A percentile compares a stretch with the other conserved stretches of the same genome.
phyloP scores from a whole-genome alignment of 2,113 vertebrate genomes.

The Myiopsitta monachus region DNA sequence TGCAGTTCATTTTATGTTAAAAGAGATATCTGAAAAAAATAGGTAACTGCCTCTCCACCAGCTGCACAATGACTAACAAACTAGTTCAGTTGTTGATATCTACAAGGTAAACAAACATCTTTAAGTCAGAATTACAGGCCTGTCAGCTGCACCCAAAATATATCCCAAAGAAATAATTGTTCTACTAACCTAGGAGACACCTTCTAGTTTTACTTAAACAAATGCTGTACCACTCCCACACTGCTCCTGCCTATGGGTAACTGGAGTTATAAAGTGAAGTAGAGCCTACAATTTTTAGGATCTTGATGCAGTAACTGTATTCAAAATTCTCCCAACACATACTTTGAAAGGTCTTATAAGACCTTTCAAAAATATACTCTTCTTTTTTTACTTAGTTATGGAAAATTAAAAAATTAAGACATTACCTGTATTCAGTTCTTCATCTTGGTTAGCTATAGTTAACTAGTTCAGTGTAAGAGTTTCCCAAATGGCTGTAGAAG shows the following conservation, averaged over 20 bases:
- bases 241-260: background rate
- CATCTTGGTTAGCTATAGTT: background rate
- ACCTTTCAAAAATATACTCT: background rate
- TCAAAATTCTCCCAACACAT: background rate
- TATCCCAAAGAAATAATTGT: background rate
- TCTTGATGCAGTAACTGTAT: background rate
- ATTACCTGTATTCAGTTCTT: background rate
- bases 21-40: background rate
- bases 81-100: background rate
- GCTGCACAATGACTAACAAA: background rate
- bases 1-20: background rate
- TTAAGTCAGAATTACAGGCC: background rate
- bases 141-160: background rate
- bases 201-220: background rate
- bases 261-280: background rate
- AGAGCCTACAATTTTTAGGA: background rate
- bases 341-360: background rate
- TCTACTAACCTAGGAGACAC: background rate
- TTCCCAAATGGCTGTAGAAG: background rate
- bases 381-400: background rate
- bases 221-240: background rate
- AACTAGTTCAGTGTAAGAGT: background rate
- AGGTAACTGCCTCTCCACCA: background rate
- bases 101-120: background rate
- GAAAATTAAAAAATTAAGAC: background rate